Base-by-base conservation (phyloP, 2,888 invertebrate species). In the Ennomos fuscantarius region DNA sequence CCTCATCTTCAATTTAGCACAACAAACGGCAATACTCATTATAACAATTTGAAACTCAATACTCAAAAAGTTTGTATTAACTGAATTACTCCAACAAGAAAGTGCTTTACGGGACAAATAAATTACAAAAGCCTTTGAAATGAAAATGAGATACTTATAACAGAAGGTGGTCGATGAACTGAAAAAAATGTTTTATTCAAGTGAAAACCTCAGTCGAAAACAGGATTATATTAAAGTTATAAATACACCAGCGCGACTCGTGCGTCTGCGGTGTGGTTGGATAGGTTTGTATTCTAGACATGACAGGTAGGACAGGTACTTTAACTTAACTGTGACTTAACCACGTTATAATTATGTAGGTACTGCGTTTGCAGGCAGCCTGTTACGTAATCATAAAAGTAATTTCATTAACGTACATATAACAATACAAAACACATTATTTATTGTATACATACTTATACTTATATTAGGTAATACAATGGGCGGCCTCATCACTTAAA, bases 151-250 rank as follows among this genome's bases (percentile, higher is more conserved):
- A 41, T 40, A 24, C 5, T 24, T 24, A 45, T 32, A 43, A 52
- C 53, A 58, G 54, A 55, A 60, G 51, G 31, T 55, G 51, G 55
- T 47, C 51, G 47, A 51, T 55, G 51, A 60, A 55, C 60, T 43
- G 37, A 58, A 53, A 49, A n/a, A 59, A 51, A 55, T 55, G 43
- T 60, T 55, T 60, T 48, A 55, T 60, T 60, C 60, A 55, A 51
- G 34, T 47, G 60, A 44, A 59, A 55, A 51, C 36, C 40, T 44
- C 44, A 41, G 53, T 48, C 40, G 44, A 48, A 39, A 44, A 53
- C 48, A 52, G 24, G 37, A 42, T 52, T 47, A 35, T 53, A 48
- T 41, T 44, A 48, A 53, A 39, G 34, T 5, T 31, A n/a, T 12
- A 8, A 6, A 1, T 37, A 31, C 31, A 39, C 31, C 31, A 39